phyloP scores from a whole-genome alignment of 1,140 invertebrate genomes.

The Achatina immaculata region DNA sequence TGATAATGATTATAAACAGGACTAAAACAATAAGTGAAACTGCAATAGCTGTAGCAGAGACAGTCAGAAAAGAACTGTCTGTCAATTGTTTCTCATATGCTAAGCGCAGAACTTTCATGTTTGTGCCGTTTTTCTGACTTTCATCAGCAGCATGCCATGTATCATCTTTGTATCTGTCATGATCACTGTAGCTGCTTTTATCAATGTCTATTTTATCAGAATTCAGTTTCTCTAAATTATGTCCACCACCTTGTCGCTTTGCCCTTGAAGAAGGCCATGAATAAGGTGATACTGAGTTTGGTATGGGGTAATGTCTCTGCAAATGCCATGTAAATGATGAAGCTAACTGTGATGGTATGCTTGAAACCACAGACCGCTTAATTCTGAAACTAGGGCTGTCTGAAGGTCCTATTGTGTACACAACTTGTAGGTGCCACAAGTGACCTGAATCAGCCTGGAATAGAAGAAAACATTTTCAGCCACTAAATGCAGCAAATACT shows the following conservation, averaged over 20 bases:
- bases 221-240: background rate
- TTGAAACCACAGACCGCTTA: conserved; percentile 33
- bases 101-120: conserved; percentile 35
- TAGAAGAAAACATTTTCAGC: background rate
- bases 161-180: background rate
- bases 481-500: background rate
- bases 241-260: background rate
- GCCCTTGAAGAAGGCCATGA: background rate
- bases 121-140: conserved; percentile 39
- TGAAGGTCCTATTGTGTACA: conserved; percentile 67
- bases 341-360: background rate
- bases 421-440: conserved; percentile 72
- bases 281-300: background rate
- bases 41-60: background rate
- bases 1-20: conserved; percentile 22
- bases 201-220: background rate
- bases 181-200: background rate
- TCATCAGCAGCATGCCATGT: background rate
- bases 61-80: background rate
- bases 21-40: conserved; percentile 20
- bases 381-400: conserved; percentile 43
- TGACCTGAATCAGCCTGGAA: conserved; percentile 67
- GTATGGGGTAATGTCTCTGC: background rate
- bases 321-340: background rate
- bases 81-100: background rate